Conservation (phyloP, 2,797 vertebrate genomes). For the Rhynchonycteris naso region DNA sequence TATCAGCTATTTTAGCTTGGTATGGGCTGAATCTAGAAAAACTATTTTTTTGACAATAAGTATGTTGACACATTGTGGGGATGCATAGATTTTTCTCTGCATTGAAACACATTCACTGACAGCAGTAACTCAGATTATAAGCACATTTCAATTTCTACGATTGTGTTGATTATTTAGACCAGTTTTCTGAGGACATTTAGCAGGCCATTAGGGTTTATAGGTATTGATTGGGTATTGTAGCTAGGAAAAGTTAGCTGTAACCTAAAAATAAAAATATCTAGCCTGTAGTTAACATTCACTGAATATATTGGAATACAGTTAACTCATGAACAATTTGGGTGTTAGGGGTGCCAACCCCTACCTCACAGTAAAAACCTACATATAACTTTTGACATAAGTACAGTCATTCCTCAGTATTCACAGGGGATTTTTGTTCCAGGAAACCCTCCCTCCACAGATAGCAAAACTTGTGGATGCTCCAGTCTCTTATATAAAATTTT, state of each 20-base stretch:
- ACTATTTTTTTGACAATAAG: conserved; percentile 44
- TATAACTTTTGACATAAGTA: background rate
- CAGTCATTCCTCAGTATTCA: background rate
- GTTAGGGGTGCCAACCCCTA: background rate
- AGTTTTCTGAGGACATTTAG: conserved; percentile 34
- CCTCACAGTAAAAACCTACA: background rate
- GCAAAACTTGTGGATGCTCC: background rate
- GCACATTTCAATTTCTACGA: conserved; percentile 15
- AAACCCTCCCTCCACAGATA: background rate
- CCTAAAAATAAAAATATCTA: conserved; percentile 64
- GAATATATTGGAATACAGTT: conserved; percentile 48
- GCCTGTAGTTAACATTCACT: background rate
- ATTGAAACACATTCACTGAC: background rate
- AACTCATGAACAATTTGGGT: background rate
- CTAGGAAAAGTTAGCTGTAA: conserved; percentile 50
- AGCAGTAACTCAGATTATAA: conserved; percentile 47
- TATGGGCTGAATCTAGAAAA: conserved; percentile 34
- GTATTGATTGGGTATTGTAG: background rate
- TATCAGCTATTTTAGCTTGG: background rate
- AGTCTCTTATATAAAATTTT: background rate
- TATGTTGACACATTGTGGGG: background rate
- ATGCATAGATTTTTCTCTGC: conserved; percentile 27
- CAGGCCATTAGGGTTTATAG: conserved; percentile 46
- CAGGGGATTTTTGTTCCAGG: background rate
- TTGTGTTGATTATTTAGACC: background rate